These are phyloP conservation scores for Pedionomus torquatus DNA, from an alignment of 2,113 vertebrate species.

Conservation along the genomic window DNA sequence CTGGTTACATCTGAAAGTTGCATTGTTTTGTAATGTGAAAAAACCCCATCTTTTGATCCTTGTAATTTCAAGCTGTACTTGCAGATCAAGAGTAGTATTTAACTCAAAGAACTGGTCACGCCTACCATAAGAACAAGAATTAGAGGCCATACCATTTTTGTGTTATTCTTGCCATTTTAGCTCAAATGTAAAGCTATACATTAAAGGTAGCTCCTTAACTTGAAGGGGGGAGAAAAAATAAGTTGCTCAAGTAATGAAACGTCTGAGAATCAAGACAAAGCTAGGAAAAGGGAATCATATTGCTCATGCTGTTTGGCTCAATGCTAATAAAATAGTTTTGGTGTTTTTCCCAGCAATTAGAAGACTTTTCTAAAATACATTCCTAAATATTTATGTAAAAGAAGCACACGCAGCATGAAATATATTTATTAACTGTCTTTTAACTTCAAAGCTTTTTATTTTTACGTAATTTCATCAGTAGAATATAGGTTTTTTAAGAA, in stretches of 20 bases:
- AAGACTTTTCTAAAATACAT: neutral
- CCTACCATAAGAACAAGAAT: neutral
- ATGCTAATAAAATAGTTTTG: neutral
- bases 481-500: neutral
- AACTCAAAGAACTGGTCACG: neutral
- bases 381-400: conserved; percentile 29
- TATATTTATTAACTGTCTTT: conserved; percentile 11
- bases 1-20: neutral
- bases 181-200: neutral
- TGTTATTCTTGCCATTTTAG: neutral
- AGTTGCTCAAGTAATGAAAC: neutral
- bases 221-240: neutral
- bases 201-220: neutral
- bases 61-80: neutral
- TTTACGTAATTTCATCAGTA: neutral
- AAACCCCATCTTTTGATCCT: fast-evolving
- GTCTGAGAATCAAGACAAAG: neutral
- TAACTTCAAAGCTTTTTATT: conserved; percentile 13
- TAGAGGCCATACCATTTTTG: neutral
- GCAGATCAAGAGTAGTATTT: neutral
- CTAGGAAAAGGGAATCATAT: neutral
- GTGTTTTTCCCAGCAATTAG: neutral
- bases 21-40: neutral
- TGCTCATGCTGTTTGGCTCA: neutral
- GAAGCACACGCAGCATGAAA: neutral